These are phyloP conservation scores for Laothoe populi DNA, from an alignment of 2,888 invertebrate genomes.

Conservation along the genomic window DNA sequence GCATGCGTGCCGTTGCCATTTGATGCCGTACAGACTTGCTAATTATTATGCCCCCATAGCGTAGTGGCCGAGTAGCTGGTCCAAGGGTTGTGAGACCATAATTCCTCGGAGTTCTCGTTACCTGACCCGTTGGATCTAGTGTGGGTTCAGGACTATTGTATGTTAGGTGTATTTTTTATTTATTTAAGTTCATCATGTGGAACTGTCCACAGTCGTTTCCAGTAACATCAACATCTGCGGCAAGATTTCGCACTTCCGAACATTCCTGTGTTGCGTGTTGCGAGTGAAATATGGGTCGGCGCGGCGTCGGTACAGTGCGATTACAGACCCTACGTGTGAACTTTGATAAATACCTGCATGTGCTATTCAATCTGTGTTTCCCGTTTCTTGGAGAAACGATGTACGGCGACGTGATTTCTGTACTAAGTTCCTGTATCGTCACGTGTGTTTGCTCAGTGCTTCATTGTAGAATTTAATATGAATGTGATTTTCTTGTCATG, in stretches of 20 bases:
- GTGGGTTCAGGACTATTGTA: no score
- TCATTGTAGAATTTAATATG: no score
- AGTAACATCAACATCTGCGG: constrained; percentile 9
- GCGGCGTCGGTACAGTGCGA: constrained; percentile 31
- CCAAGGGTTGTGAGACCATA: no score
- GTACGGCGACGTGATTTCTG: background rate
- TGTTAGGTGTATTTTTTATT: no score
- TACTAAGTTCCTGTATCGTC: background rate
- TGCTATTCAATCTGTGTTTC: constrained; percentile 20
- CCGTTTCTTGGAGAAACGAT: constrained; percentile 8
- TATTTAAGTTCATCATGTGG: background rate
- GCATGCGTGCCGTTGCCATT: no score
- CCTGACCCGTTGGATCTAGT: no score
- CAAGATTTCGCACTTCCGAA: constrained; percentile 58
- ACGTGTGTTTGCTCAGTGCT: background rate
- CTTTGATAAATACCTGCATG: constrained; percentile 36
- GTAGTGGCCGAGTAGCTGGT: no score
- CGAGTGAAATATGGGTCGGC: constrained; percentile 59
- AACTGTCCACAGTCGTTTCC: background rate
- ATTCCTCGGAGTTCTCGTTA: no score
- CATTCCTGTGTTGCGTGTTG: constrained; percentile 56
- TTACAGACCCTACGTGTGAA: constrained; percentile 33
- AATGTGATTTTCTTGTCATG: no score
- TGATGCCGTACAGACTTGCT: no score
- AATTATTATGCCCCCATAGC: no score